Evolutionary conservation across 2,797 vertebrate genomes (phyloP).

Genomic region (Anisognathus igniventris): DNA sequence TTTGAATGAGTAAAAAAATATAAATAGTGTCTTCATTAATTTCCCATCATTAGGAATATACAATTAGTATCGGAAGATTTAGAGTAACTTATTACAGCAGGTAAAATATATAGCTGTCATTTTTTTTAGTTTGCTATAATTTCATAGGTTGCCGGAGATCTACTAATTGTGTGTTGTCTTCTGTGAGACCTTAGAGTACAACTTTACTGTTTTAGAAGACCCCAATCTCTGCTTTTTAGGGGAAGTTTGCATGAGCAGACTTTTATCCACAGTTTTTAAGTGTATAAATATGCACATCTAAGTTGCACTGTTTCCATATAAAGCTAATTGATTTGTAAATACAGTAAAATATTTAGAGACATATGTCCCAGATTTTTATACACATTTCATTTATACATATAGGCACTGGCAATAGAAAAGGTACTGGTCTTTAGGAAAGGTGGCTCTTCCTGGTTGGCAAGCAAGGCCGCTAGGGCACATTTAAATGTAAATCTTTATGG

Average conservation of each 20-base stretch:
- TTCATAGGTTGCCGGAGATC: not conserved
- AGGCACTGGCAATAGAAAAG: not conserved
- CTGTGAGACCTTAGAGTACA: not conserved
- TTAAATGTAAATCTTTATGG: conserved; percentile 13
- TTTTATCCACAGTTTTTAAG: not conserved
- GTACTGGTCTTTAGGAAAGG: not conserved
- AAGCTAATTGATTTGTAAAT: not conserved
- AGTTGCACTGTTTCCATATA: not conserved
- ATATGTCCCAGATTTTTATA: not conserved
- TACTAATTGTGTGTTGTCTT: not conserved
- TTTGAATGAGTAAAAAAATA: not conserved
- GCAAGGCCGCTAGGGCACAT: not conserved
- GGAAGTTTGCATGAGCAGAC: not conserved
- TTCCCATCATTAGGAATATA: not conserved
- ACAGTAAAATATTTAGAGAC: not conserved
- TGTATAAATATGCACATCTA: not conserved
- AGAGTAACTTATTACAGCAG: not conserved
- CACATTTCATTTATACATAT: not conserved
- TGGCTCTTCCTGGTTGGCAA: not conserved
- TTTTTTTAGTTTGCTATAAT: not conserved
- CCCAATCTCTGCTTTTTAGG: not conserved
- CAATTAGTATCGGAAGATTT: not conserved
- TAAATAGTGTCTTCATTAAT: not conserved
- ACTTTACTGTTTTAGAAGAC: not conserved
- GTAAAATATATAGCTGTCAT: not conserved